These are phyloP conservation scores for Bombyx mori DNA, from an alignment of 1,140 invertebrate genomes.

Conservation along the genomic window DNA sequence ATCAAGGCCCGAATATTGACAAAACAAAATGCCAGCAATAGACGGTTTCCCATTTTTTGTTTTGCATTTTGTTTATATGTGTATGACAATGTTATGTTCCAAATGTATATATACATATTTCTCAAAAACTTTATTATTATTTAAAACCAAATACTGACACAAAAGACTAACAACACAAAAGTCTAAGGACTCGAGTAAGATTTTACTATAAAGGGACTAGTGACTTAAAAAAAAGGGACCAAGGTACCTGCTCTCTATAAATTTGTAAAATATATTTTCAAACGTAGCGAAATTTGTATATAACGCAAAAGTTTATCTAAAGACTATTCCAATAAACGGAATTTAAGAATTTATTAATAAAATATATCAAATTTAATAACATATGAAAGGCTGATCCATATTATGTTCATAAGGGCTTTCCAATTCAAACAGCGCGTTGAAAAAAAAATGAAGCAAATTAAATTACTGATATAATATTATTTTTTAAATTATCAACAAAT, in stretches of 20 bases:
- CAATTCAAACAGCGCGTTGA: no score
- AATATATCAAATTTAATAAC: neutral
- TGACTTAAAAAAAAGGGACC: conserved; percentile 43
- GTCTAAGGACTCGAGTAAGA: conserved; percentile 10
- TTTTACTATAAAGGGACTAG: conserved; percentile 22
- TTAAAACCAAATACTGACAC: no score
- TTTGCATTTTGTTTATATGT: no score
- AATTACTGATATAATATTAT: no score
- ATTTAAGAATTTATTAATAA: neutral
- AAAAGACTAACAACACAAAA: neutral
- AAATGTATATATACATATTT: no score
- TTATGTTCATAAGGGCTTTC: no score
- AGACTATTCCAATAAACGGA: neutral
- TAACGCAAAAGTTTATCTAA: neutral
- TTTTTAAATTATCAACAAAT: neutral
- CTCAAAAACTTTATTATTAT: no score
- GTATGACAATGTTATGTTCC: no score
- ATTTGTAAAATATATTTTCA: neutral
- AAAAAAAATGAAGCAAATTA: no score
- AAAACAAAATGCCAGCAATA: no score
- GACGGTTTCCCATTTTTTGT: no score
- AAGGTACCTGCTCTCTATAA: conserved; percentile 43
- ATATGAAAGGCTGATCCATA: neutral
- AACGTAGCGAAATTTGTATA: neutral
- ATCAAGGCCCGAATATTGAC: no score